Conservation (phyloP, 1,140 invertebrate species). For the Zaprionus capensis region DNA sequence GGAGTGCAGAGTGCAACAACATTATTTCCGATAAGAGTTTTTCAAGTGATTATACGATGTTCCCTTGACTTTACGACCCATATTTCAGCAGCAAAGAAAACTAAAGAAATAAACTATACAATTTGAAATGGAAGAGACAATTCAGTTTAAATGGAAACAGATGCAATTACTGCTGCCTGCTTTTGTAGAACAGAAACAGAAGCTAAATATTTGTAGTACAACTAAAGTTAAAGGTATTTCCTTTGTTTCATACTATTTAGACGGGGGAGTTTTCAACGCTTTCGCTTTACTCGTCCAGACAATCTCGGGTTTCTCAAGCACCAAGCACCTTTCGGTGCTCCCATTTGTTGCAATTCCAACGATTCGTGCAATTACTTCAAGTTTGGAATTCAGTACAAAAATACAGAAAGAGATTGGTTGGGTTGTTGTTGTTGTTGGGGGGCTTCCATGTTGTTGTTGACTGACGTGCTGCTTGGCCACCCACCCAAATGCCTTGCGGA, state of each 20-base stretch:
- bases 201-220: neutral
- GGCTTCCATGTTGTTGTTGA: slow-evolving; percentile 31
- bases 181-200: neutral
- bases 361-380: slow-evolving; percentile 46
- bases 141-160: neutral
- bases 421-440: slow-evolving; percentile 30
- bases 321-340: slow-evolving; percentile 8
- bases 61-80: slow-evolving; percentile 47
- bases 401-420: slow-evolving; percentile 32
- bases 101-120: neutral
- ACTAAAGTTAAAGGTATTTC: slow-evolving; percentile 12
- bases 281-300: neutral
- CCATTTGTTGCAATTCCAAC: slow-evolving; percentile 41
- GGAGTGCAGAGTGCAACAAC: neutral
- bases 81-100: slow-evolving; percentile 21
- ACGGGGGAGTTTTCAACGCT: neutral
- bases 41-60: slow-evolving; percentile 30
- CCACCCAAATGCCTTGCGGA: slow-evolving; percentile 51
- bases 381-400: slow-evolving; percentile 46
- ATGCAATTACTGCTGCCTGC: neutral
- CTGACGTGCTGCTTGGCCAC: slow-evolving; percentile 42
- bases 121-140: no score
- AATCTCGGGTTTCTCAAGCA: slow-evolving; percentile 46
- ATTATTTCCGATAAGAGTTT: slow-evolving; percentile 31
- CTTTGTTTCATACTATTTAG: neutral